Evolutionary conservation across 2,888 invertebrate genomes (phyloP), one percentile per base, ranked within the genome.

Genomic region (Lithophane ornitopus): DNA sequence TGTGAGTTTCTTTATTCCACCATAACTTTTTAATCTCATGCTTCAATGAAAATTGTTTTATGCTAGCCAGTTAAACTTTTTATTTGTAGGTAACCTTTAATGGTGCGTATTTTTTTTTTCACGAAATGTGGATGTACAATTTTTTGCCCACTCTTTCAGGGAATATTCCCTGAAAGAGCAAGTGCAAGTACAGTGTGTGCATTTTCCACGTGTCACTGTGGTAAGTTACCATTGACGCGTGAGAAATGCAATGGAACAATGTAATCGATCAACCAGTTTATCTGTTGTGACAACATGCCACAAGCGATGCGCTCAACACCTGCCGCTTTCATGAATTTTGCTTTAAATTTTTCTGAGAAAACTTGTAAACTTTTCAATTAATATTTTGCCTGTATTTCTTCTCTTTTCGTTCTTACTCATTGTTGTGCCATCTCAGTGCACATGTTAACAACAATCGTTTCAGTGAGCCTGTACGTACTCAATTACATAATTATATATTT

Each of bases 221-320:
- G 41, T 52, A 26, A 39, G 67, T 52, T 44, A 39, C 12, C 26
- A 59, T 3, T 56, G 41, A 22, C 39, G 28, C 3, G 41, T 56
- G 14, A 39, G 19, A 49, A 46, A 54, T 70, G n/a, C n/a, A 70
- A 56, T 22, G 44, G 26, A 39, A 56, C 46, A 49, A 41, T 54
- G n/a, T 62, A 62, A n/a, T 78, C 70, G 46, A 77, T 71, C 41
- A 77, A 58, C 22, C 22, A 63, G 34, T 58, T 52, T 63, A 62
- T 62, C 46, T 9, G 16, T 54, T 46, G 63, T 52, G 44, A 70
- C 61, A 70, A 58, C 34, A 49, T 22, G 28, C 41, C 12, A 28
- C 14, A 54, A 68, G 28, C 52, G 3, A 6, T 79, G 61, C 22
- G 8, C 28, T 59, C 39, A 58, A 34, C 11, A 41, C 22, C 22